phyloP scores from a whole-genome alignment of 2,113 vertebrate genomes.

The Chlamydotis undulata region DNA sequence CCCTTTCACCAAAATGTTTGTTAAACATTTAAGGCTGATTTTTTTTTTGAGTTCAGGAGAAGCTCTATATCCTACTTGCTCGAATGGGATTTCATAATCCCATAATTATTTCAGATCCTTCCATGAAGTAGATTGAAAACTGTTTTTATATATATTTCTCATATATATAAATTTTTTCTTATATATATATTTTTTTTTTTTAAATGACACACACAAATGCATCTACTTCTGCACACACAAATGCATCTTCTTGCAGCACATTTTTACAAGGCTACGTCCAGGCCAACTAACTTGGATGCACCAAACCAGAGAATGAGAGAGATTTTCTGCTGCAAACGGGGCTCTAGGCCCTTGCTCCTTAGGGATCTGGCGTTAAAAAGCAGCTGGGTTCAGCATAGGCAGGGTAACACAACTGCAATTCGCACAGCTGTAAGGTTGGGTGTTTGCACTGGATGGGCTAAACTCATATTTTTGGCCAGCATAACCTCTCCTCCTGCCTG shows the following conservation, averaged over 20 bases:
- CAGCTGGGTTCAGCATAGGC: background rate
- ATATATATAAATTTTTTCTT: background rate
- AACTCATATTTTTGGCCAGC: background rate
- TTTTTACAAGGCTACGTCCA: background rate
- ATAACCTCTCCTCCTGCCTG: background rate
- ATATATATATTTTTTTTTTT: background rate
- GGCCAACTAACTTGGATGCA: background rate
- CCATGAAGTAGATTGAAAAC: background rate
- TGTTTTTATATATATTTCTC: background rate
- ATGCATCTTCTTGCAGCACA: fast-evolving
- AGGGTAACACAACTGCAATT: background rate
- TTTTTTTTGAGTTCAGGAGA: background rate
- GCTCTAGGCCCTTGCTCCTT: too few species aligned
- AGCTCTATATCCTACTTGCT: constrained; percentile 8
- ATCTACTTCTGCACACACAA: too few species aligned
- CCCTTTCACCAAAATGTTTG: constrained; percentile 9
- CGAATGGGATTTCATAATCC: constrained; percentile 21
- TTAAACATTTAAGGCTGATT: constrained; percentile 9
- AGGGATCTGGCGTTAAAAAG: background rate
- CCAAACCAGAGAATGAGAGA: background rate
- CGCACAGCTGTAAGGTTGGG: background rate
- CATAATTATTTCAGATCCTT: background rate
- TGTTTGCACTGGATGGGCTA: background rate
- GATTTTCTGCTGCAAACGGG: background rate
- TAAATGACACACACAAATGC: background rate